Evolutionary conservation across 2,113 vertebrate genomes (phyloP).

Genomic region (Oryzias woworae): DNA sequence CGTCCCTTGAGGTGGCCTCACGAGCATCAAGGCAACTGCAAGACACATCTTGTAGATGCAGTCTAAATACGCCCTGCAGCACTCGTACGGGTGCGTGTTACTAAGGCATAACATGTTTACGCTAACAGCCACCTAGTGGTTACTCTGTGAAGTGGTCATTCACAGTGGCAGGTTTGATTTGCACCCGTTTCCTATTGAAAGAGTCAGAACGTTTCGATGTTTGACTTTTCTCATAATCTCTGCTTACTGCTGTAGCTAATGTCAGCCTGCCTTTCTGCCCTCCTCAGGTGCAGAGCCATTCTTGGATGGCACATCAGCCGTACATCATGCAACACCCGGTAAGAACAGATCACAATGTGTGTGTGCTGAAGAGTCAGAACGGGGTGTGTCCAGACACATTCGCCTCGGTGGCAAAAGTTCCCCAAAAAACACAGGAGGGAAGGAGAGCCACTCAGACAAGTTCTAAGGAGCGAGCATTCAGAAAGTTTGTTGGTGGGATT

Average conservation of each 20-base stretch:
- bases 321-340: constrained; percentile 99
- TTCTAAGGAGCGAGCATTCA: constrained; percentile 26
- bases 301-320: constrained; percentile 97
- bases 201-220: too few species aligned
- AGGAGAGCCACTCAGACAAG: constrained; percentile 15
- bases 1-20: too few species aligned
- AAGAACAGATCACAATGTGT: constrained; percentile 69
- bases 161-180: too few species aligned
- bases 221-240: too few species aligned
- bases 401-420: constrained; percentile 37
- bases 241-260: constrained; percentile 15
- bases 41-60: too few species aligned
- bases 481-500: constrained; percentile 25
- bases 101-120: too few species aligned
- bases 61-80: too few species aligned
- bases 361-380: constrained; percentile 26
- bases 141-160: too few species aligned
- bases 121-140: too few species aligned
- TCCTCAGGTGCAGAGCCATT: constrained; percentile 92
- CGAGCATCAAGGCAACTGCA: too few species aligned
- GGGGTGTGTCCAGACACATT: constrained; percentile 57
- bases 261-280: constrained; percentile 3
- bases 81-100: too few species aligned
- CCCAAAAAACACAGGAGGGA: constrained; percentile 28
- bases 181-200: too few species aligned